Percentiles rank a stretch among this genome's conserved stretches.
These are phyloP conservation scores for Agapetus fuscipes DNA, from an alignment of 2,888 invertebrate species.

Conservation along the genomic window DNA sequence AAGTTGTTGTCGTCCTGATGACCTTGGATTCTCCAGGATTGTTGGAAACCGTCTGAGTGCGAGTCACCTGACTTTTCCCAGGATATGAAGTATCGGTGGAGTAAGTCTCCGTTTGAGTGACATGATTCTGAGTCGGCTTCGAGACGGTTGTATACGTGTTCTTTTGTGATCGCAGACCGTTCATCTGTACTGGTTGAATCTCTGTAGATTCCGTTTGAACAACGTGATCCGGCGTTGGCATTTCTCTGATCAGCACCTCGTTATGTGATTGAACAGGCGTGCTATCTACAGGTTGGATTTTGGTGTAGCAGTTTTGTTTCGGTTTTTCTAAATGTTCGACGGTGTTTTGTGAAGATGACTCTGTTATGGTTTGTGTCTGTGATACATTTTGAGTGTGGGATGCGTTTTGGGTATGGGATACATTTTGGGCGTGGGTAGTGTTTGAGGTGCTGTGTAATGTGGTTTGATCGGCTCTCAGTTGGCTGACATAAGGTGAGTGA, in stretches of 20 bases:
- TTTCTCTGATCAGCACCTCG: background rate
- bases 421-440: conserved; percentile 9
- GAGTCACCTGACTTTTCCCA: background rate
- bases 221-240: background rate
- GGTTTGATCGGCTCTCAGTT: conserved; percentile 33
- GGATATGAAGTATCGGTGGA: background rate
- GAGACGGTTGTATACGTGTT: conserved; percentile 9
- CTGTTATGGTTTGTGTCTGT: conserved; percentile 20
- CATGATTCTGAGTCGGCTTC: conserved; percentile 6
- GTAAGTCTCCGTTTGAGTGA: conserved; percentile 5
- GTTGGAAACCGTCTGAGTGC: background rate
- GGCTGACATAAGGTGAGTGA: conserved; percentile 67
- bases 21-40: background rate
- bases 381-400: conserved; percentile 22
- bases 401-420: conserved; percentile 22
- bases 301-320: background rate
- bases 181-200: background rate
- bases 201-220: background rate
- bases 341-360: background rate
- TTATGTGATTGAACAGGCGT: background rate
- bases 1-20: background rate
- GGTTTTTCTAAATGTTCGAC: background rate
- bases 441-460: conserved; percentile 5
- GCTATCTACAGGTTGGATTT: background rate
- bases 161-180: conserved; percentile 1